Conservation (phyloP, 2,888 invertebrate genomes). For the Agapostemon virescens region DNA sequence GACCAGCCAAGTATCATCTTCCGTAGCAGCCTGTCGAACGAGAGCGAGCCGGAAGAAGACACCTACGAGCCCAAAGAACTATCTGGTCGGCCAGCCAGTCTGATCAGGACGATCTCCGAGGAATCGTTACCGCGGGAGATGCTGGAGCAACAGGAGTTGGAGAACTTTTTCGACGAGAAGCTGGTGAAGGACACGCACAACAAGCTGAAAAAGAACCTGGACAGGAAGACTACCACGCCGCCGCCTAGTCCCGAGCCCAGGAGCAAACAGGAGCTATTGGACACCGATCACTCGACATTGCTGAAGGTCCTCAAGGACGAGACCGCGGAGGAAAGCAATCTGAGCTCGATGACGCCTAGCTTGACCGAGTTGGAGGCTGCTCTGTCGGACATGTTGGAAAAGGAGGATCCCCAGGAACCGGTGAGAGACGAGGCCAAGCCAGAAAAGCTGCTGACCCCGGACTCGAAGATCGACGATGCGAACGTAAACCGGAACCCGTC, state of each 20-base stretch:
- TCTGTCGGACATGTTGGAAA: constrained; percentile 78
- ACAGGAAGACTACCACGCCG: constrained; percentile 68
- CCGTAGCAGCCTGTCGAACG: constrained; percentile 71
- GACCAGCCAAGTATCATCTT: constrained; percentile 61
- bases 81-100: constrained; percentile 35
- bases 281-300: constrained; percentile 70
- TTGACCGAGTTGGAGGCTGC: constrained; percentile 77
- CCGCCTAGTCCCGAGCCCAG: constrained; percentile 74
- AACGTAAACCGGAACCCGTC: not conserved
- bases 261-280: constrained; percentile 67
- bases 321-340: constrained; percentile 69
- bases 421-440: constrained; percentile 33
- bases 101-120: constrained; percentile 76
- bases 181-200: constrained; percentile 59
- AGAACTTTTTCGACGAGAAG: constrained; percentile 66
- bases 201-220: constrained; percentile 49
- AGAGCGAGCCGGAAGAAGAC: constrained; percentile 74
- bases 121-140: constrained; percentile 78
- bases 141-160: constrained; percentile 65
- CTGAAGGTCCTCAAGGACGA: constrained; percentile 73
- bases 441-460: not conserved
- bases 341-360: constrained; percentile 79
- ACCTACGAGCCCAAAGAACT: constrained; percentile 72
- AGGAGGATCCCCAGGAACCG: constrained; percentile 65
- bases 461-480: not conserved